Evolutionary conservation across 2,113 vertebrate species (phyloP).

Genomic region (Litocranius walleri): DNA sequence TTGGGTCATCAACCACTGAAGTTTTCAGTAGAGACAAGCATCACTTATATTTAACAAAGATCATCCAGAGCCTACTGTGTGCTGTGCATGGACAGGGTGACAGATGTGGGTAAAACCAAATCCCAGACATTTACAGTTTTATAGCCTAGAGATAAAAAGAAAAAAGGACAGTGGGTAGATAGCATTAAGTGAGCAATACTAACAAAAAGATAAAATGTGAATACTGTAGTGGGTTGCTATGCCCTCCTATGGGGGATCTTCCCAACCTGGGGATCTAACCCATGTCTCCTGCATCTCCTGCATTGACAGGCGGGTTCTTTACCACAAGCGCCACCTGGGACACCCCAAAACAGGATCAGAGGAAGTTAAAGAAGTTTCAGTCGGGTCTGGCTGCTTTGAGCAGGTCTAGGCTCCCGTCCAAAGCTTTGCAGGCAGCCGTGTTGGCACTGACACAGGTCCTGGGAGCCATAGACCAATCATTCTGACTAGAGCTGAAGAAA

Average conservation of each 20-base stretch:
- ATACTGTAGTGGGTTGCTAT: neutral
- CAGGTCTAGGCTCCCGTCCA: accelerated
- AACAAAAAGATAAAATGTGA: neutral
- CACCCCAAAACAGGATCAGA: neutral
- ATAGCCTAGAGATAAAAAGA: neutral
- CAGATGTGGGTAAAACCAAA: neutral
- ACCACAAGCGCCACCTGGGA: neutral
- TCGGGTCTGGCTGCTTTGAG: neutral
- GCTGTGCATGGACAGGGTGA: neutral
- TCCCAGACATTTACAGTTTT: neutral
- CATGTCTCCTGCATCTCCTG: neutral
- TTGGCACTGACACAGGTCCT: no score
- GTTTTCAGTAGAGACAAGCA: neutral
- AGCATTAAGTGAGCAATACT: neutral
- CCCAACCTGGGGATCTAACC: neutral
- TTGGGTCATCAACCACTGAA: neutral
- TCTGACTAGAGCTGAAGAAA: neutral
- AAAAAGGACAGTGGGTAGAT: neutral
- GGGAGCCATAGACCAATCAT: neutral
- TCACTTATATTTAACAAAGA: neutral
- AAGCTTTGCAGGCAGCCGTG: neutral
- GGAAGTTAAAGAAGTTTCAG: neutral
- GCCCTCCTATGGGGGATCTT: neutral
- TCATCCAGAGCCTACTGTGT: neutral
- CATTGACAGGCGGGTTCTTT: neutral